These are phyloP conservation scores for Calliscelio sp. DNA, from an alignment of 2,888 invertebrate genomes.

Conservation along the genomic window DNA sequence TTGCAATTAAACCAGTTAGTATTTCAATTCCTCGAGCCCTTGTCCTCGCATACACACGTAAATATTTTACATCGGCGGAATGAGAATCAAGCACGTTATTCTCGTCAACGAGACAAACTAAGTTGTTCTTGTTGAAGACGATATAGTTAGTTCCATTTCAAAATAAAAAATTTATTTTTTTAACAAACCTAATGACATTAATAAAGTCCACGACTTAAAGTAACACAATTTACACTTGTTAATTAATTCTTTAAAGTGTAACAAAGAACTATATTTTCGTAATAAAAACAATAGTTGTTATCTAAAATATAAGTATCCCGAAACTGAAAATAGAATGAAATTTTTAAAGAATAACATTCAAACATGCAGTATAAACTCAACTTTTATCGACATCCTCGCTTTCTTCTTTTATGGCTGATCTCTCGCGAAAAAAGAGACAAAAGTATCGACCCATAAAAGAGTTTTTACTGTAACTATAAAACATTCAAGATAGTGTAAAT, in stretches of 20 bases:
- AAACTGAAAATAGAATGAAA: background rate
- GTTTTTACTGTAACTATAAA: slow-evolving; percentile 38
- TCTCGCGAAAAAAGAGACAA: slow-evolving; percentile 15
- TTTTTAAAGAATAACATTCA: background rate
- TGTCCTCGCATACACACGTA: slow-evolving; percentile 52
- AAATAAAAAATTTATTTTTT: slow-evolving; percentile 3
- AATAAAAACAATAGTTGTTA: too few relatives aligned
- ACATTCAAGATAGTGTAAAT: slow-evolving; percentile 45
- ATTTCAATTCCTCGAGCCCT: background rate
- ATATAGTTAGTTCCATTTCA: slow-evolving; percentile 18
- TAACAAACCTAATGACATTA: background rate
- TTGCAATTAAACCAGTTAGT: slow-evolving; percentile 70
- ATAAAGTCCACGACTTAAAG: background rate
- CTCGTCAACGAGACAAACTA: slow-evolving; percentile 70
- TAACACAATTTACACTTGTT: background rate
- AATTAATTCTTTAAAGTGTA: background rate
- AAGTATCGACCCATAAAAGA: slow-evolving; percentile 22
- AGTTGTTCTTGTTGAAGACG: slow-evolving; percentile 69
- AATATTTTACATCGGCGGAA: slow-evolving; percentile 42
- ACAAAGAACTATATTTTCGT: too few relatives aligned
- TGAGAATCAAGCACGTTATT: slow-evolving; percentile 66
- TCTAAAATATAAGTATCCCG: too few relatives aligned
- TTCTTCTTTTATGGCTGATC: slow-evolving; percentile 19
- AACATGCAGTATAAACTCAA: slow-evolving; percentile 5
- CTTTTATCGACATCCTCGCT: slow-evolving; percentile 11